Conservation (phyloP, 2,797 vertebrate species). For the Catamblyrhynchus diadema region DNA sequence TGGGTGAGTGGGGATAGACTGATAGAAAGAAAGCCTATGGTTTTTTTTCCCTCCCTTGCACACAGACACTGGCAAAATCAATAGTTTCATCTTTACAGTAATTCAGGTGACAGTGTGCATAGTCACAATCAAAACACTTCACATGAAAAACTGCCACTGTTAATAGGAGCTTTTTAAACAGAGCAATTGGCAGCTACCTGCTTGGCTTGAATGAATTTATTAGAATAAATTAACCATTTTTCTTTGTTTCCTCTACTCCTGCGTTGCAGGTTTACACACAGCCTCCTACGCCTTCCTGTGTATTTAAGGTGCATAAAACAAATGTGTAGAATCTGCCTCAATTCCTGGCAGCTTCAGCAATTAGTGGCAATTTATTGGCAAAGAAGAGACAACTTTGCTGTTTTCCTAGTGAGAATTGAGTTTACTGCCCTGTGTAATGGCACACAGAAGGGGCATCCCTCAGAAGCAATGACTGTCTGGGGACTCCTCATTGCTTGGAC, state of each 20-base stretch:
- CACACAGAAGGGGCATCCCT: neutral
- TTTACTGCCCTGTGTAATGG: neutral
- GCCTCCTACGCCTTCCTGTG: neutral
- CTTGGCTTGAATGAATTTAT: constrained; percentile 39
- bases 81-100: neutral
- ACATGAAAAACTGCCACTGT: constrained; percentile 58
- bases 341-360: neutral
- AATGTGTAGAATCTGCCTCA: neutral
- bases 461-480: neutral
- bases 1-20: neutral
- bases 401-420: neutral
- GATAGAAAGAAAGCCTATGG: neutral
- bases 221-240: constrained; percentile 46
- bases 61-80: neutral
- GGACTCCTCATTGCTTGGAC: accelerated
- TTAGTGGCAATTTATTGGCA: neutral
- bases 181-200: constrained; percentile 38
- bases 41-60: neutral
- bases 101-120: constrained; percentile 18
- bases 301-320: neutral
- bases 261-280: neutral
- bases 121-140: constrained; percentile 44
- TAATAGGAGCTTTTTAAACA: constrained; percentile 60
- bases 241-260: neutral
- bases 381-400: neutral